Evolutionary conservation across 2,113 vertebrate genomes (phyloP), one percentile per base, ranked within the genome.

Genomic region (Mobula hypostoma): DNA sequence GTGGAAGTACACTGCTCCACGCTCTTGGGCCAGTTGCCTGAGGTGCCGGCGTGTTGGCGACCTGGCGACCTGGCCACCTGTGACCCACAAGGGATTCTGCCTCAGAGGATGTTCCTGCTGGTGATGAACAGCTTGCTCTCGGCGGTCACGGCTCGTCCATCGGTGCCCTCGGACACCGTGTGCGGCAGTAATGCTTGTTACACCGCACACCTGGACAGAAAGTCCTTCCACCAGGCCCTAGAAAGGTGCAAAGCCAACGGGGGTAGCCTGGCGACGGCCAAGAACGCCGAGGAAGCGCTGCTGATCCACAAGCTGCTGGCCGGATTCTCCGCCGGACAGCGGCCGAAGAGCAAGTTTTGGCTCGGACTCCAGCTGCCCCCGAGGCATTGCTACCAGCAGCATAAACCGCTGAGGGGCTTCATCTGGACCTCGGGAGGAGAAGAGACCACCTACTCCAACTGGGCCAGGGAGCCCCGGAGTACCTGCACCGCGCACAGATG

Each of bases 401-500:
- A 76, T n/a, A 78, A 95, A 27, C 95, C 94, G 0, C 94, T 97
- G 94, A 95, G 94, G 87, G 97, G 97, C 68, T 97, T 97, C 94
- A 8, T 94, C 58, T 97, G 97, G 97, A 94, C 94, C 8, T 94
- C 94, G 0, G 96, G 96, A 0, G 95, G 94, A 0, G 95, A 95
- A 2, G 82, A 95, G 0, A 94, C 95, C 0, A 2, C 92, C 0
- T 97, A 96, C 2, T 66, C 95, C 0, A 95, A 96, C 17, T 97
- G 97, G 97, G 40, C 95, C 0, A 79, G 94, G 0, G 96, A 96
- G 9, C 94, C 95, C 1, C 94, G 70, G 56, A 21, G 0, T 66
- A 97, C 97, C 2, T 97, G 97, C 83, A n/a, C 95, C 21, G 95
- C 36, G 77, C 27, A 76, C 40, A 96, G 96, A 94, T 97, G 97